Base-by-base conservation (phyloP, 1,140 invertebrate species). In the Sarcophaga bullata region DNA sequence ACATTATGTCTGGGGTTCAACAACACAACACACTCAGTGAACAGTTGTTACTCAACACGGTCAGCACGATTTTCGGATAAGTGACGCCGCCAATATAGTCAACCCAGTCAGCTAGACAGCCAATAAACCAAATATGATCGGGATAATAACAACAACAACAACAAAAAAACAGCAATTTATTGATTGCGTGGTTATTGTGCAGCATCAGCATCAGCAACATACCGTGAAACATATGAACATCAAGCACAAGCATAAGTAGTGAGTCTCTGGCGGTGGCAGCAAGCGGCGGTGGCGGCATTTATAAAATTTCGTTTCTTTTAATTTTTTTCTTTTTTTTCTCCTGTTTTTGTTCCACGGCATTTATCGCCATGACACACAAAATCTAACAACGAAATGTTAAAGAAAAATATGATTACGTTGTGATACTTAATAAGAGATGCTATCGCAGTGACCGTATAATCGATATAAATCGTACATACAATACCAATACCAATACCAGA, bases 51-150 rank as follows among this genome's bases (percentile, higher is more conserved):
- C 48, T 37, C 75, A 78, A 78, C 75, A 78, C 75, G 48, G 75
- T 78, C 75, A 52, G 75, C 75, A 78, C 75, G 75, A 78, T 78
- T 78, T 78, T n/a, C 19, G 48, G 48, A 52, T 50, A 78, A 78
- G 48, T 78, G 75, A 78, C 75, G 75, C 75, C 62, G 62, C 62
- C 62, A 68, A 68, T 68, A 68, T 19, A 68, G 17, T 1, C 54
- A 68, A 8, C 10, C 62, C 15, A 13, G 54, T 58, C 54, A 58
- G 7, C 62, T 19, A 68, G 19, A 8, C 62, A 68, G n/a, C n/a
- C 75, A 78, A 78, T 78, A 78, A 78, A 50, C 75, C 75, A 78
- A 78, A 78, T 78, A 78, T 78, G 75, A 78, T 78, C 75, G 75
- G 48, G 75, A 78, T 11, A 50, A 52, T 11, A 76, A 47, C 48